Evolutionary conservation across 2,888 invertebrate species (phyloP).

Genomic region (Drosophila demipolita): DNA sequence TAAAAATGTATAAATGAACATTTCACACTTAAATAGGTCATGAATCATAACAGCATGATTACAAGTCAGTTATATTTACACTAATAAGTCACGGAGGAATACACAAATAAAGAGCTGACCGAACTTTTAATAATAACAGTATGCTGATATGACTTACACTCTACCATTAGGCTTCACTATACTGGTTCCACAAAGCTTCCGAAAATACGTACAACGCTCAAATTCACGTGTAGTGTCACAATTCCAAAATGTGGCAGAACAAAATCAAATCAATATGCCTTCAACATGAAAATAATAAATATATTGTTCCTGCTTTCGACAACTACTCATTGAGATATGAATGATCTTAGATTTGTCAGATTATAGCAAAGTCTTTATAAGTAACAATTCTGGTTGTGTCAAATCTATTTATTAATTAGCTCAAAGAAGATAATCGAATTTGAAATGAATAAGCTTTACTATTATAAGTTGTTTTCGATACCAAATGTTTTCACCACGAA

Average conservation of each 20-base stretch:
- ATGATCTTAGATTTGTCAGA: neutral
- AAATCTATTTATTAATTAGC: neutral
- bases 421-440: neutral
- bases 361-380: neutral
- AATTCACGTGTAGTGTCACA: neutral
- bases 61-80: neutral
- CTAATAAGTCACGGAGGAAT: conserved; percentile 6
- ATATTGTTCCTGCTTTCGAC: neutral
- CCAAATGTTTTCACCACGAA: neutral
- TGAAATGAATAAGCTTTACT: neutral
- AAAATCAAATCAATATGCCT: neutral
- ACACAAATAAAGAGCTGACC: conserved; percentile 18
- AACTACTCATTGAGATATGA: neutral
- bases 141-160: conserved; percentile 31
- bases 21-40: neutral
- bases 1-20: neutral
- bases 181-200: neutral
- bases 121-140: conserved; percentile 29
- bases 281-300: neutral
- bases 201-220: neutral
- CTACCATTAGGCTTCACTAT: neutral
- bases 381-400: neutral
- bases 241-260: too few relatives aligned
- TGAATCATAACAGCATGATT: conserved; percentile 1
- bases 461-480: neutral